phyloP scores from a whole-genome alignment of 2,888 invertebrate genomes.

The Apodemia zela region DNA sequence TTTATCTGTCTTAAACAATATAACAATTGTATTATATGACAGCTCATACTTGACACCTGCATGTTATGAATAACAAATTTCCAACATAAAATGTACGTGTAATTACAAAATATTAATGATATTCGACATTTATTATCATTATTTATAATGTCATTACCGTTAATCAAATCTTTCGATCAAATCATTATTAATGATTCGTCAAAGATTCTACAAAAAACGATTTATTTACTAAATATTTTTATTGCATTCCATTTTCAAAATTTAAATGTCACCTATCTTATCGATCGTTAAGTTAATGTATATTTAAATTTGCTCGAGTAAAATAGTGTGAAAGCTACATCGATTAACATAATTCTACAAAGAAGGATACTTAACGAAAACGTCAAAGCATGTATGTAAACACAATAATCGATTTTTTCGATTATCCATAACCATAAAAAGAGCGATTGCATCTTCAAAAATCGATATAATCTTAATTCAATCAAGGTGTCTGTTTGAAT shows the following conservation, averaged over 20 bases:
- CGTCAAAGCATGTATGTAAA: conserved; percentile 15
- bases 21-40: background rate
- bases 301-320: background rate
- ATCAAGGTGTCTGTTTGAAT: conserved; percentile 12
- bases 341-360: background rate
- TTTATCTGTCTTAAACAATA: background rate
- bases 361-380: background rate
- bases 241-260: background rate
- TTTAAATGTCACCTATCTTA: background rate
- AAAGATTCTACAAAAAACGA: background rate
- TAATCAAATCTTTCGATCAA: background rate
- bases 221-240: background rate
- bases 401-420: conserved; percentile 6
- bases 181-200: background rate
- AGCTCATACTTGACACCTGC: background rate
- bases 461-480: conserved; percentile 15
- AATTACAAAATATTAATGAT: background rate
- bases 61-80: background rate
- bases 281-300: background rate
- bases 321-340: conserved; percentile 5
- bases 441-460: background rate
- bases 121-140: background rate
- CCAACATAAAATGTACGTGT: background rate
- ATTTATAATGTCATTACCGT: background rate
- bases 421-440: conserved; percentile 15